A percentile compares a stretch with the other conserved stretches of the same genome.
Evolutionary conservation across 2,113 vertebrate genomes (phyloP).

Genomic region (Dipodomys merriami): DNA sequence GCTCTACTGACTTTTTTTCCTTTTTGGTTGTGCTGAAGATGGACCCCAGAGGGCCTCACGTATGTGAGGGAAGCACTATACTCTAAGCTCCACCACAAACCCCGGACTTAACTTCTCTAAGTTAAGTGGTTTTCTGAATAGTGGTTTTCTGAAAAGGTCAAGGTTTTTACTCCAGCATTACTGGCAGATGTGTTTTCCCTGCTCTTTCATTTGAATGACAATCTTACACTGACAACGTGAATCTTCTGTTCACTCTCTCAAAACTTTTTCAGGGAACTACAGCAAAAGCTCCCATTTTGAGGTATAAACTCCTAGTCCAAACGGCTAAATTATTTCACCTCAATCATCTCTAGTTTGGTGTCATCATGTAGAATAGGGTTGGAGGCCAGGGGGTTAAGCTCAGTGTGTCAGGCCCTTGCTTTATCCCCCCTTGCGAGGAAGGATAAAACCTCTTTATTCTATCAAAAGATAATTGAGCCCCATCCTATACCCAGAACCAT

Average conservation of each 20-base stretch:
- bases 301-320: neutral
- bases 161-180: neutral
- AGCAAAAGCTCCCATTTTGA: neutral
- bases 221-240: neutral
- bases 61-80: neutral
- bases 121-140: no score
- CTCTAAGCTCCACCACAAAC: neutral
- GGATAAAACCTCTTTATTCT: neutral
- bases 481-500: neutral
- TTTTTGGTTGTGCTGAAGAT: no score
- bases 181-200: neutral
- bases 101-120: neutral
- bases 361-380: neutral
- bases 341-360: neutral
- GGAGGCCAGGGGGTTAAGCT: neutral
- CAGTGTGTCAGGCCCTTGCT: neutral
- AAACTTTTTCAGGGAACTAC: neutral
- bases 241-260: neutral
- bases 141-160: neutral
- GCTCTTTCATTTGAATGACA: neutral
- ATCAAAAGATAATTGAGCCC: neutral
- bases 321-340: neutral
- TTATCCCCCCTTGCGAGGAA: neutral
- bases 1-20: neutral
- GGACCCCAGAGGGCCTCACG: no score